Evolutionary conservation across 2,113 vertebrate genomes (phyloP).

Genomic region (Tichodroma muraria): DNA sequence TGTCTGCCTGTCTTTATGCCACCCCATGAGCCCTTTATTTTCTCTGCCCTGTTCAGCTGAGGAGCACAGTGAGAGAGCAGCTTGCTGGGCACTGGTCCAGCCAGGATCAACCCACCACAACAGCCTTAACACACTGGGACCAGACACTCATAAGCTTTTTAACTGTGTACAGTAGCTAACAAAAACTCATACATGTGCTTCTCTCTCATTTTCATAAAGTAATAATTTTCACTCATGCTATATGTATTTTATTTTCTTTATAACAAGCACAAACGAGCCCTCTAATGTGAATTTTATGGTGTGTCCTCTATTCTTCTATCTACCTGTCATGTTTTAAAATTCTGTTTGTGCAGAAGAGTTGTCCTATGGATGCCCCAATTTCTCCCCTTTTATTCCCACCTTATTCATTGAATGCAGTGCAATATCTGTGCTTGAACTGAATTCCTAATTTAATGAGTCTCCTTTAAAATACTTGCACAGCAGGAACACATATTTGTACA

Average conservation of each 20-base stretch:
- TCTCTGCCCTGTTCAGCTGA: neutral
- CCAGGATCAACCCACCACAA: neutral
- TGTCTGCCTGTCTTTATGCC: neutral
- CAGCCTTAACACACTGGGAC: neutral
- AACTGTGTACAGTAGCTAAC: neutral
- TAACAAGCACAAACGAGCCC: neutral
- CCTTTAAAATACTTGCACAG: neutral
- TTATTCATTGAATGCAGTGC: neutral
- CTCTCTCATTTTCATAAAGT: neutral
- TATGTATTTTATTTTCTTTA: neutral
- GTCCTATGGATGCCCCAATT: neutral
- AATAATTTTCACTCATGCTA: neutral
- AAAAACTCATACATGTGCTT: neutral
- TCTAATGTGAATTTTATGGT: neutral
- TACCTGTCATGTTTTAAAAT: neutral
- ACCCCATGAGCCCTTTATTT: neutral
- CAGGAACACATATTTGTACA: neutral
- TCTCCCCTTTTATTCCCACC: neutral
- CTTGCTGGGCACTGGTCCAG: neutral
- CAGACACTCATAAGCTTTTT: neutral
- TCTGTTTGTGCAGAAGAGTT: neutral
- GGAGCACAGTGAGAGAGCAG: neutral
- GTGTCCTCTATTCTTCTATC: neutral
- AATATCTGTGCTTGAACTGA: neutral
- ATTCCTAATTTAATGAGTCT: neutral